Conservation (phyloP, 2,797 vertebrate genomes). For the Liparis tanakae region DNA sequence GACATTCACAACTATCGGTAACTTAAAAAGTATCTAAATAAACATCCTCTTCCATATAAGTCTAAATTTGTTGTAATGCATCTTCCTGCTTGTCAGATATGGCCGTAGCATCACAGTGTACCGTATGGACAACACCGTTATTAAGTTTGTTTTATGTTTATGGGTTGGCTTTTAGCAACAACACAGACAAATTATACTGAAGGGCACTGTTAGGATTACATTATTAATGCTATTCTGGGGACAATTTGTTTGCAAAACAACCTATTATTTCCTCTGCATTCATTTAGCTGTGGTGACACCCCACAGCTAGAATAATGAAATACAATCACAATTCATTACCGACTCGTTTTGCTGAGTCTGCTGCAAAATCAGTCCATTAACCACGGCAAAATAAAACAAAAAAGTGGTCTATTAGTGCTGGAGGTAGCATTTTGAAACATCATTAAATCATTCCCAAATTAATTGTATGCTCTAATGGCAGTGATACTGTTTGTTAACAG, state of each 20-base stretch:
- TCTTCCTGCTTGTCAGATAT: background rate
- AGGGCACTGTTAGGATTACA: background rate
- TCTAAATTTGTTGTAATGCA: background rate
- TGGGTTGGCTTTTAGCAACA: constrained; percentile 12
- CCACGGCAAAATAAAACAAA: constrained; percentile 10
- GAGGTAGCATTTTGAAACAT: constrained; percentile 16
- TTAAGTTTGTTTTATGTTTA: constrained; percentile 8
- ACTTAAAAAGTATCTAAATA: background rate
- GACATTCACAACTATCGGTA: background rate
- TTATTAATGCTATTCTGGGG: constrained; percentile 34
- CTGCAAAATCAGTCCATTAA: constrained; percentile 38
- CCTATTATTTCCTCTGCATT: constrained; percentile 11
- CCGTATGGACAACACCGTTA: background rate
- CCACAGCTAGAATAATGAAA: constrained; percentile 33
- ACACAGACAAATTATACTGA: background rate
- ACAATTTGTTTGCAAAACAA: constrained; percentile 9
- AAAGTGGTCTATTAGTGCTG: background rate
- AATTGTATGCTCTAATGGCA: constrained; percentile 21
- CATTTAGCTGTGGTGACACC: constrained; percentile 18
- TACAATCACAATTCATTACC: constrained; percentile 39
- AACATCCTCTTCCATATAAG: background rate
- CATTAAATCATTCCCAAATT: constrained; percentile 30
- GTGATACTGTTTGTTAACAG: background rate
- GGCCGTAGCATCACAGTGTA: background rate
- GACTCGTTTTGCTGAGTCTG: constrained; percentile 1